Percentiles rank a stretch among this genome's conserved stretches.
phyloP scores from a whole-genome alignment of 2,797 vertebrate species.

The Oophaga sylvatica region DNA sequence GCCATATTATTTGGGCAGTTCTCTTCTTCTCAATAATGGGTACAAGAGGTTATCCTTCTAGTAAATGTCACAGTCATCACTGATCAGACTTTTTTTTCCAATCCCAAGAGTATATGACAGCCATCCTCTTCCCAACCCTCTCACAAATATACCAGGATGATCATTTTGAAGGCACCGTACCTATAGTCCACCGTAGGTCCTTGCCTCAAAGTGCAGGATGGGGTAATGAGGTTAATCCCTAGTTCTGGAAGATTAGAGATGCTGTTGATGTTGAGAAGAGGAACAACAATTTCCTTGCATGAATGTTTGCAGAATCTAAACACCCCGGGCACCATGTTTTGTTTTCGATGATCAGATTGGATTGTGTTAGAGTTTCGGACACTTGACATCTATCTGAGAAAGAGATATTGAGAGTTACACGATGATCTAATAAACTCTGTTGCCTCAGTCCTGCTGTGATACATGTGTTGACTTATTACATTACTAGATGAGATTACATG shows the following conservation, averaged over 20 bases:
- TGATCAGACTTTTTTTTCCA: no score
- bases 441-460: constrained; percentile 1
- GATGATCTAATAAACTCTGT: constrained; percentile 8
- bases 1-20: no score
- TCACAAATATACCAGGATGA: no score
- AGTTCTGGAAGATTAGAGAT: not conserved
- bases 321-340: not conserved
- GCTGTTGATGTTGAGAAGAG: not conserved
- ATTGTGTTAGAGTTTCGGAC: not conserved
- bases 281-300: not conserved
- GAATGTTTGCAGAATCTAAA: not conserved
- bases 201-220: not conserved
- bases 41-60: no score
- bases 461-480: not conserved
- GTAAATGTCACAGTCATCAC: no score
- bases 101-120: no score
- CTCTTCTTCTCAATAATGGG: no score
- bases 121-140: no score
- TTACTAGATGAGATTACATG: not conserved
- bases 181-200: no score
- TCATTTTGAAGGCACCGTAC: no score
- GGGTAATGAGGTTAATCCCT: not conserved
- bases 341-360: not conserved
- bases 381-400: constrained; percentile 5
- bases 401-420: not conserved